phyloP scores from a whole-genome alignment of 2,797 vertebrate genomes.

The Sylvia borin region DNA sequence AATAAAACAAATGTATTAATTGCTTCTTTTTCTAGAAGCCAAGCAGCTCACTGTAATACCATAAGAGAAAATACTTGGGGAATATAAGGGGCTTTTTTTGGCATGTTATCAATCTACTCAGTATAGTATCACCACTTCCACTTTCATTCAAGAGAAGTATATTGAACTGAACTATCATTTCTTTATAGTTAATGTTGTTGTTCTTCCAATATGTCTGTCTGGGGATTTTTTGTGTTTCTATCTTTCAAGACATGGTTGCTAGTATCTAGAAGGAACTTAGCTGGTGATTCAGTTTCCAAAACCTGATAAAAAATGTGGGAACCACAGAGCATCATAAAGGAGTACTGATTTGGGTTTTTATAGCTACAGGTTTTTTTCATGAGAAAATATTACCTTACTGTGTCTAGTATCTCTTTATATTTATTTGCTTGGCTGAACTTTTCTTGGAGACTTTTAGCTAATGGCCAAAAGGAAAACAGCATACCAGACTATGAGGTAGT shows the following conservation, averaged over 20 bases:
- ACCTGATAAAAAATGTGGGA: not conserved
- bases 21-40: not conserved
- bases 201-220: not conserved
- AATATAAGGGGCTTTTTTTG: not conserved
- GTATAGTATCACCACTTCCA: not conserved
- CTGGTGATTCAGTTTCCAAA: not conserved
- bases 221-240: not conserved
- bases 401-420: not conserved
- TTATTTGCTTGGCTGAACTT: not conserved
- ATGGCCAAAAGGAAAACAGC: not conserved
- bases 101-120: not conserved
- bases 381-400: not conserved
- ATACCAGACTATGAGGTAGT: rapidly evolving
- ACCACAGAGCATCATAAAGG: not conserved
- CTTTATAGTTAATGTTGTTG: not conserved
- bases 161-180: not conserved
- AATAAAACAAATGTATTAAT: not conserved
- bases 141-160: not conserved
- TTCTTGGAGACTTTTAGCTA: not conserved
- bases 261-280: not conserved
- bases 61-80: not conserved
- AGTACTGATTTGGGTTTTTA: not conserved
- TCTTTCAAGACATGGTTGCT: not conserved
- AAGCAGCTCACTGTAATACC: not conserved
- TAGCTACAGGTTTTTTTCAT: not conserved